A percentile compares a stretch with the other conserved stretches of the same genome.
phyloP scores from a whole-genome alignment of 2,797 vertebrate species.

The Rhinoraja longicauda region DNA sequence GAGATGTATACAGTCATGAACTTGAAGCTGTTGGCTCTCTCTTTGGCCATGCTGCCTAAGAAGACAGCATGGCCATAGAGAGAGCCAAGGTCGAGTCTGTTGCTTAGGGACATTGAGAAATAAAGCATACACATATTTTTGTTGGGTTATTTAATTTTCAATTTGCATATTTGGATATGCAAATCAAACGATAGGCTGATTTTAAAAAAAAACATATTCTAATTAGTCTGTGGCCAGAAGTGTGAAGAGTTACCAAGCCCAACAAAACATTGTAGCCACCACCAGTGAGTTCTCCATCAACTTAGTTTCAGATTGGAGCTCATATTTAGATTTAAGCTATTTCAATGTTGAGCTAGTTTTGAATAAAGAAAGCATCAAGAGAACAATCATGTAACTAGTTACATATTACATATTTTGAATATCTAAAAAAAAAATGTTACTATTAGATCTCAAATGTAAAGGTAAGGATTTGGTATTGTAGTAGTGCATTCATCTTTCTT shows the following conservation, averaged over 20 bases:
- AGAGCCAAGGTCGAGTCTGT: no score
- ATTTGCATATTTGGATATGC: background rate
- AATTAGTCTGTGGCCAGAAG: background rate
- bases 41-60: no score
- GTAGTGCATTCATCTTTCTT: background rate
- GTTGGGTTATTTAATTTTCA: background rate
- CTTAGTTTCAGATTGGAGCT: background rate
- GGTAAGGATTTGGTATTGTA: background rate
- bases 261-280: background rate
- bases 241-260: background rate
- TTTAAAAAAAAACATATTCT: background rate
- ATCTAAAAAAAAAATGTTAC: no score
- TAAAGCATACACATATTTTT: background rate
- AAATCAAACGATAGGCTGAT: background rate
- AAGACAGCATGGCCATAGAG: no score
- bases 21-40: no score
- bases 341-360: background rate
- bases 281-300: background rate
- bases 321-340: background rate
- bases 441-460: background rate
- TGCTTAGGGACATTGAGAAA: background rate
- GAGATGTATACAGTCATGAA: no score
- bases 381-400: no score
- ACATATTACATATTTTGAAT: no score
- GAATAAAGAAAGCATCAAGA: background rate